These are phyloP conservation scores for Bufotes viridis DNA, from an alignment of 2,797 vertebrate genomes.

Conservation along the genomic window DNA sequence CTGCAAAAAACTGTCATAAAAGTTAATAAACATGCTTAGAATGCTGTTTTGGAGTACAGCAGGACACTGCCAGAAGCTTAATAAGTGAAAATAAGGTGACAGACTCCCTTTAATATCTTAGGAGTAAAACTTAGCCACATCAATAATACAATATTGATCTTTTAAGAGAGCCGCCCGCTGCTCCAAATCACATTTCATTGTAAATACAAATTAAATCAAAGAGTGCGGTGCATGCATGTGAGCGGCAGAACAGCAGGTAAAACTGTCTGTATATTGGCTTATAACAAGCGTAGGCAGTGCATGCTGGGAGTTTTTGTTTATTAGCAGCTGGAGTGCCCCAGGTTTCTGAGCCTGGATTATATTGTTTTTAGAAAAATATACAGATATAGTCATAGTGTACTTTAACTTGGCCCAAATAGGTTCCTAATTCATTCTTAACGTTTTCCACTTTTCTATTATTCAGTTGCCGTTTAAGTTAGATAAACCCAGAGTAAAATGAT, in stretches of 20 bases:
- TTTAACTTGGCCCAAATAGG: background rate
- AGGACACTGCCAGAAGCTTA: no score
- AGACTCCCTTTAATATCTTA: constrained; percentile 25
- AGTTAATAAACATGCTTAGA: no score
- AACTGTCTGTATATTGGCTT: background rate
- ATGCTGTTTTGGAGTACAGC: no score
- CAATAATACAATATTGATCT: constrained; percentile 39
- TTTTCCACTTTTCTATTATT: background rate
- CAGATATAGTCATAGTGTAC: background rate
- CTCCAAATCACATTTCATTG: constrained; percentile 29
- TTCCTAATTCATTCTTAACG: background rate
- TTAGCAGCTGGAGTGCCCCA: constrained; percentile 9
- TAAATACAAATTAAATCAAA: constrained; percentile 49
- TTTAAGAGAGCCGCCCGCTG: constrained; percentile 4
- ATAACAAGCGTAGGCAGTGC: constrained; percentile 31
- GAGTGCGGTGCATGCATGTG: background rate
- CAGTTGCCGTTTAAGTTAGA: background rate
- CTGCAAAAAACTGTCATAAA: no score
- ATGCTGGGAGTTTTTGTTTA: constrained; percentile 37
- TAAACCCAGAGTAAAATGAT: no score
- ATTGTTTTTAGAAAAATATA: background rate
- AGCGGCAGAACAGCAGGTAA: constrained; percentile 25
- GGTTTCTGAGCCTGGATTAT: background rate
- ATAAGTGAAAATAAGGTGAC: no score
- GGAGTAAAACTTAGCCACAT: constrained; percentile 44